phyloP scores from a whole-genome alignment of 2,797 vertebrate species.

The Premnoplex brunnescens region DNA sequence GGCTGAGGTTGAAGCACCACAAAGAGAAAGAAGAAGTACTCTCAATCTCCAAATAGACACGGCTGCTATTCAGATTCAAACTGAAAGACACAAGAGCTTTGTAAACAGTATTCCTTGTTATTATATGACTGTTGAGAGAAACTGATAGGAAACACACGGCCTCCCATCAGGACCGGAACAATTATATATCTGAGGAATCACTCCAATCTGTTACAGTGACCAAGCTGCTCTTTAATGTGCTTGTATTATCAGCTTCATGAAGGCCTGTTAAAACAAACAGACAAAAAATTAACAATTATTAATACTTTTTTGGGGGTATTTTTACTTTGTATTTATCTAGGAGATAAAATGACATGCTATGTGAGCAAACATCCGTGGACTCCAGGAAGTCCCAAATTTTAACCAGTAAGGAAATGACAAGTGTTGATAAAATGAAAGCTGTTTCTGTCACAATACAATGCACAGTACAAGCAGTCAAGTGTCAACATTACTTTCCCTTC shows the following conservation, averaged over 20 bases:
- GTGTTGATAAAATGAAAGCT: background rate
- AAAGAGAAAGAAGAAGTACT: background rate
- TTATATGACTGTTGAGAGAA: background rate
- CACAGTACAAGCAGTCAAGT: background rate
- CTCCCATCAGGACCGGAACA: background rate
- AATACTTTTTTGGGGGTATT: background rate
- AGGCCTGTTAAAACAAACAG: conserved; percentile 73
- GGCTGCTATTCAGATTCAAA: background rate
- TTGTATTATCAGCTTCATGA: conserved; percentile 83
- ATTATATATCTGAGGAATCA: conserved; percentile 81
- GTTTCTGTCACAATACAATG: background rate
- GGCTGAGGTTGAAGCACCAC: background rate
- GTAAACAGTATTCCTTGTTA: conserved; percentile 1
- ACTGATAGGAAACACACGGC: background rate
- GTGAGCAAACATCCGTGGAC: background rate
- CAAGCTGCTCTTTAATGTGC: conserved; percentile 88
- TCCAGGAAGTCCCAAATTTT: background rate
- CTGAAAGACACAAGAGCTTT: conserved; percentile 22
- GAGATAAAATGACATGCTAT: background rate
- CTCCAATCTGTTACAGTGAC: conserved; percentile 89
- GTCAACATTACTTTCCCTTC: background rate
- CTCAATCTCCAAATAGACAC: background rate
- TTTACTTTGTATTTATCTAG: background rate
- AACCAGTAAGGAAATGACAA: background rate
- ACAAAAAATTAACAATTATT: background rate